A percentile compares a stretch with the other conserved stretches of the same genome.
phyloP scores from a whole-genome alignment of 2,888 invertebrate species.

The Melinopterus prodromus region DNA sequence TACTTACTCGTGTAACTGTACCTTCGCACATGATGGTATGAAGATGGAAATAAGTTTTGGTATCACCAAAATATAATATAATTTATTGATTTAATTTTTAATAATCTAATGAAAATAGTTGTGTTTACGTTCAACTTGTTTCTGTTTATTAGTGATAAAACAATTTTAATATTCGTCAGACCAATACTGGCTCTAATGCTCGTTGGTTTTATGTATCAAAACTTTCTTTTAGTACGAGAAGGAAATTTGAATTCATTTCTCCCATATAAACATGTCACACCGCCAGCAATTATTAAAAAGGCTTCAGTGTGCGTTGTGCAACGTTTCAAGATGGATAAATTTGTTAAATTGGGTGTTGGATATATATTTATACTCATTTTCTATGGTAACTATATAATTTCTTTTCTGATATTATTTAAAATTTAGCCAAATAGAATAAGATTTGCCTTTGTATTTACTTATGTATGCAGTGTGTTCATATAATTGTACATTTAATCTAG shows the following conservation, averaged over 20 bases:
- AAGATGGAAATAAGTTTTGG: not conserved
- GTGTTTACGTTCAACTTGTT: not conserved
- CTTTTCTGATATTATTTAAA: not conserved
- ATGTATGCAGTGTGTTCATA: no score
- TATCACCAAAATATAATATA: not conserved
- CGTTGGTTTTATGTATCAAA: conserved; percentile 4
- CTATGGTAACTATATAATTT: not conserved
- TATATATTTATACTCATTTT: not conserved
- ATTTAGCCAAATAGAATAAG: not conserved
- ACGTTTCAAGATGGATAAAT: not conserved
- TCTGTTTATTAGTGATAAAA: not conserved
- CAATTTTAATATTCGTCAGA: not conserved
- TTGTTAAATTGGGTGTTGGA: not conserved
- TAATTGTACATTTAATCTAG: no score
- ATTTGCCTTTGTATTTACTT: not conserved
- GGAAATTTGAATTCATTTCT: conserved; percentile 16
- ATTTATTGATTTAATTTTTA: no score
- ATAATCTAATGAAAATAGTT: not conserved
- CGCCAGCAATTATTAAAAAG: conserved; percentile 7
- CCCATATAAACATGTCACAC: conserved; percentile 7
- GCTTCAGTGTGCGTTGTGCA: not conserved
- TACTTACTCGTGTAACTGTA: not conserved
- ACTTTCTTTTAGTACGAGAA: conserved; percentile 23
- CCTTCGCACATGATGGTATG: not conserved
- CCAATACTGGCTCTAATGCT: not conserved